Percentiles rank a stretch among this genome's conserved stretches.
phyloP scores from a whole-genome alignment of 2,113 vertebrate genomes.

The Microcebus jonahi region DNA sequence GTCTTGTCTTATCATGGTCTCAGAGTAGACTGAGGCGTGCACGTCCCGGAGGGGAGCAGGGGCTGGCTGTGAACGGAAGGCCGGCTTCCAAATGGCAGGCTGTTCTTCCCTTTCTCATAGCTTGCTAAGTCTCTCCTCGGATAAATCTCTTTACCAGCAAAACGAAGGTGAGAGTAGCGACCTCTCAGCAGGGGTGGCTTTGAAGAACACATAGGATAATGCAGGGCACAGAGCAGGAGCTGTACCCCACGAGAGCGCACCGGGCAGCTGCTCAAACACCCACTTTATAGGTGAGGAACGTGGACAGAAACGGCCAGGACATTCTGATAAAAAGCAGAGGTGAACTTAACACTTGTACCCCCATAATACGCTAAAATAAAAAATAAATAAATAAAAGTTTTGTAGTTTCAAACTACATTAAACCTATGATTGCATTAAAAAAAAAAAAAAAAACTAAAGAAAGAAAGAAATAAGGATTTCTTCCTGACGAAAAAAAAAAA shows the following conservation, averaged over 20 bases:
- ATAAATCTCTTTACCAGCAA: neutral
- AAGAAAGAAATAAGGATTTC: too few species aligned
- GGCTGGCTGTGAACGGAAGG: neutral
- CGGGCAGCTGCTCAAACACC: neutral
- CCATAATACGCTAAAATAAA: too few species aligned
- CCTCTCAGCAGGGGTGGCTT: neutral
- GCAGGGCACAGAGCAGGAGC: neutral
- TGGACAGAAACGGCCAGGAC: neutral
- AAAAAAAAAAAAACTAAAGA: too few species aligned
- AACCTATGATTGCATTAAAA: too few species aligned
- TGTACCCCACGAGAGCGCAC: neutral
- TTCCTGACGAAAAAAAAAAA: neutral
- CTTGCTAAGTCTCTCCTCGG: neutral
- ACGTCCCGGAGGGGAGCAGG: rapidly evolving
- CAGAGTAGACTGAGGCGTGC: neutral
- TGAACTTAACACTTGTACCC: neutral
- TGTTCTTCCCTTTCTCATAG: rapidly evolving
- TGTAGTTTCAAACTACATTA: too few species aligned
- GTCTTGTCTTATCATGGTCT: neutral
- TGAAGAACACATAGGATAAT: neutral
- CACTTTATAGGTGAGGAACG: neutral
- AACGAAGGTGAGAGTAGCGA: too few species aligned
- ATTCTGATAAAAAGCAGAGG: neutral
- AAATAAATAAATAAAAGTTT: too few species aligned
- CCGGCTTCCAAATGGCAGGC: neutral